Evolutionary conservation across 2,113 vertebrate species (phyloP).

Genomic region (Onychorhynchus coronatus): DNA sequence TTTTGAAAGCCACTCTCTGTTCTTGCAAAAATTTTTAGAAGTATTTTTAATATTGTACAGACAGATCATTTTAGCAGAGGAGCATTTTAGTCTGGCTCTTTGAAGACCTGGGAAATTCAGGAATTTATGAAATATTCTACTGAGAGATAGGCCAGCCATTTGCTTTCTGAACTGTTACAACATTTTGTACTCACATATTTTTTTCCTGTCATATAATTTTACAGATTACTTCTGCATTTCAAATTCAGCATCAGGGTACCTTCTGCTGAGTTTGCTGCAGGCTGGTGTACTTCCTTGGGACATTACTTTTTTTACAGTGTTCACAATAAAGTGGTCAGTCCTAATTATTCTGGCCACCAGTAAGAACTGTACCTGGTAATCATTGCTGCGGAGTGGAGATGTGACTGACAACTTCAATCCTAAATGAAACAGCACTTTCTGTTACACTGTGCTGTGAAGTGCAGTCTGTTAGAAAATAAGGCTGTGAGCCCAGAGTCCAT

Average conservation of each 20-base stretch:
- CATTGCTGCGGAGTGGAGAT: background rate
- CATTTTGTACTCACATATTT: background rate
- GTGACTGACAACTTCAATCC: background rate
- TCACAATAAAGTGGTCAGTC: background rate
- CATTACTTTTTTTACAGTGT: background rate
- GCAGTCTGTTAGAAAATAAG: background rate
- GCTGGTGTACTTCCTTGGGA: background rate
- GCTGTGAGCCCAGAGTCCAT: background rate
- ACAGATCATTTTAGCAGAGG: background rate
- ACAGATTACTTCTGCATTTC: background rate
- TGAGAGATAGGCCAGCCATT: background rate
- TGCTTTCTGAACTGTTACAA: background rate
- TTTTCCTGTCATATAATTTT: background rate
- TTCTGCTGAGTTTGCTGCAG: background rate
- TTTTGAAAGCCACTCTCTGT: background rate
- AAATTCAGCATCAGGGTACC: background rate
- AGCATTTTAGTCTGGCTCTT: background rate
- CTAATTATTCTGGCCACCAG: background rate
- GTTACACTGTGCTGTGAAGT: accelerated
- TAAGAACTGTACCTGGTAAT: background rate
- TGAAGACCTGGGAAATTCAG: background rate
- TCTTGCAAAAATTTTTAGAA: background rate
- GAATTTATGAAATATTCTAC: background rate
- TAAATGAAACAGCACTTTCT: background rate
- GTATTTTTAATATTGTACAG: background rate